phyloP scores from a whole-genome alignment of 2,888 invertebrate species.

The Macroteleia sp. region DNA sequence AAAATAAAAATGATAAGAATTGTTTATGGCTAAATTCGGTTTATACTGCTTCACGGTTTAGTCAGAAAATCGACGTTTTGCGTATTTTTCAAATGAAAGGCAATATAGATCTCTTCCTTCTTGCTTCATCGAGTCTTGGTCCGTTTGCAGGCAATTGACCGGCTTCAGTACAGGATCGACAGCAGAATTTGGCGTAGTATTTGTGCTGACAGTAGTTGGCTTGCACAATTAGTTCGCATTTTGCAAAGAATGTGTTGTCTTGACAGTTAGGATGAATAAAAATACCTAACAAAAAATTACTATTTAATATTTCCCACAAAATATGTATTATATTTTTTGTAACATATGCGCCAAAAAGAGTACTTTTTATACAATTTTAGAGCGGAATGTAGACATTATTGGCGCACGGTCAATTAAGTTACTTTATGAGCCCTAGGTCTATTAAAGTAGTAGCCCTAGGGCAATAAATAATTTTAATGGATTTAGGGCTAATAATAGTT shows the following conservation, averaged over 20 bases:
- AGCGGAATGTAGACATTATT: no score
- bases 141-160: slow-evolving; percentile 88
- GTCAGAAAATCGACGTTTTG: slow-evolving; percentile 49
- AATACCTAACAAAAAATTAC: slow-evolving; percentile 85
- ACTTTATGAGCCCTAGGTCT: no score
- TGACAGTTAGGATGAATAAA: slow-evolving; percentile 92
- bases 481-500: no score
- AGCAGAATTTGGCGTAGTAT: slow-evolving; percentile 97
- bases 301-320: background rate
- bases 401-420: no score
- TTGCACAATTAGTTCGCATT: slow-evolving; percentile 94
- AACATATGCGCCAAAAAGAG: no score
- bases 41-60: slow-evolving; percentile 43
- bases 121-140: slow-evolving; percentile 81
- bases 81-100: slow-evolving; percentile 50
- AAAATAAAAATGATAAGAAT: no score
- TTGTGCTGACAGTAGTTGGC: slow-evolving; percentile 93
- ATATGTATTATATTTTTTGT: no score
- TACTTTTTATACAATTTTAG: background rate
- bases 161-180: slow-evolving; percentile 95
- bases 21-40: no score
- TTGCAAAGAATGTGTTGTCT: slow-evolving; percentile 94
- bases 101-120: slow-evolving; percentile 70
- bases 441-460: no score
- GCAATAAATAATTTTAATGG: no score